Evolutionary conservation across 2,888 invertebrate species (phyloP), one percentile per base, ranked within the genome.

Genomic region (Tyria jacobaeae): DNA sequence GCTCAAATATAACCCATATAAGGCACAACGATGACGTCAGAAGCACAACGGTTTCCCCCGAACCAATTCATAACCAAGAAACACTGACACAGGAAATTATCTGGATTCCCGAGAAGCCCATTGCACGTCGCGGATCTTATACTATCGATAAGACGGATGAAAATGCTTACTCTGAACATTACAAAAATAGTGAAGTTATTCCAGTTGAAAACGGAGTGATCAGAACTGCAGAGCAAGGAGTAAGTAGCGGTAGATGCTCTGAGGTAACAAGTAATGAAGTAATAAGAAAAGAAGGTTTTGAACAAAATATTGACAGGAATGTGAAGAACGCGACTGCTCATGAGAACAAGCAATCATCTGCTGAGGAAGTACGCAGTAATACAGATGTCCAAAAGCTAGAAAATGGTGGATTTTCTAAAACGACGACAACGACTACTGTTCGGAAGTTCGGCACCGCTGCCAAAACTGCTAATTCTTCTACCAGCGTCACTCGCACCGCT

Each of bases 371-470:
- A 1, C 83, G 84, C 3, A 84, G 89, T 15, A 89, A 89, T 37
- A 90, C 87, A 47, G 87, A 92, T 58, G 89, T 92, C n/a, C 82
- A 91, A 68, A 84, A 90, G 39, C 82, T 92, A 60, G 82, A 89
- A 6, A 89, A 93, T 67, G 94, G 94, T 44, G 92, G 93, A 50
- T 79, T 83, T 53, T 73, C 90, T 35, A 91, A 88, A 68, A 92
- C 91, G 3, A 94, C 92, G 7, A 92, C 92, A 7, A 93, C 91
- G 1, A 93, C 90, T 14, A 93, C 92, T 4, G 77, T 91, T 25
- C 84, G 79, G 49, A 92, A 89, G 77, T 81, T 92, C 7, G 94
- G 92, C 3, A 89, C 90, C 0, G 83, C 90, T 10, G 90, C 91
- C 7, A 90, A 78, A 71, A 89, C 88, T 17, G 93, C 90, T 5